Conservation (phyloP, 2,113 vertebrate genomes). For the Nanorana parkeri region DNA sequence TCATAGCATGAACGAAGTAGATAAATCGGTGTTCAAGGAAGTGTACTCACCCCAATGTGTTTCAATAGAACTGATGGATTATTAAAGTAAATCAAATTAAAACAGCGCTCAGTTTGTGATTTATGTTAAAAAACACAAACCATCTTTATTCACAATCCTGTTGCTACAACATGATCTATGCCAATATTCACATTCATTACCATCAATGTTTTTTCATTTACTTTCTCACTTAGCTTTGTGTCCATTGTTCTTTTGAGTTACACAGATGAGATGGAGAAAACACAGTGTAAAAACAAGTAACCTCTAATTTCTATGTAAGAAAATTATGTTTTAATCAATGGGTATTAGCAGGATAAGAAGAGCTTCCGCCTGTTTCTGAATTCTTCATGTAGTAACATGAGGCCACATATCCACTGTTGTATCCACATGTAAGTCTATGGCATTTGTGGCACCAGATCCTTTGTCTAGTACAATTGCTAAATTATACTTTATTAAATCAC, state of each 20-base stretch:
- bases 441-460: too few relatives aligned
- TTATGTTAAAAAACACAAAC: background rate
- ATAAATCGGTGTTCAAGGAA: slow-evolving; percentile 72
- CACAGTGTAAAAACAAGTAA: too few relatives aligned
- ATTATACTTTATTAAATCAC: too few relatives aligned
- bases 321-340: too few relatives aligned
- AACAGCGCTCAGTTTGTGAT: slow-evolving; percentile 5
- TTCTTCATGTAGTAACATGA: too few relatives aligned
- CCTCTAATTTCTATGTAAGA: too few relatives aligned
- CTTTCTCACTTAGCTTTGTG: background rate
- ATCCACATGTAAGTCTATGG: too few relatives aligned
- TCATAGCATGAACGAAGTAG: slow-evolving; percentile 62
- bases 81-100: slow-evolving; percentile 64
- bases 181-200: slow-evolving; percentile 21
- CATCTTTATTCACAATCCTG: background rate
- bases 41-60: slow-evolving; percentile 66
- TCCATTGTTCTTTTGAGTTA: background rate
- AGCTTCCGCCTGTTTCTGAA: too few relatives aligned
- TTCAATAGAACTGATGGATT: slow-evolving; percentile 67
- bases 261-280: slow-evolving; percentile 8
- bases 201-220: slow-evolving; percentile 19
- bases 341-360: too few relatives aligned
- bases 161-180: background rate
- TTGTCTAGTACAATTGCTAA: too few relatives aligned
- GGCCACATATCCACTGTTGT: too few relatives aligned